Evolutionary conservation across 2,888 invertebrate genomes (phyloP), one percentile per base, ranked within the genome.

Genomic region (Orgyia antiqua): DNA sequence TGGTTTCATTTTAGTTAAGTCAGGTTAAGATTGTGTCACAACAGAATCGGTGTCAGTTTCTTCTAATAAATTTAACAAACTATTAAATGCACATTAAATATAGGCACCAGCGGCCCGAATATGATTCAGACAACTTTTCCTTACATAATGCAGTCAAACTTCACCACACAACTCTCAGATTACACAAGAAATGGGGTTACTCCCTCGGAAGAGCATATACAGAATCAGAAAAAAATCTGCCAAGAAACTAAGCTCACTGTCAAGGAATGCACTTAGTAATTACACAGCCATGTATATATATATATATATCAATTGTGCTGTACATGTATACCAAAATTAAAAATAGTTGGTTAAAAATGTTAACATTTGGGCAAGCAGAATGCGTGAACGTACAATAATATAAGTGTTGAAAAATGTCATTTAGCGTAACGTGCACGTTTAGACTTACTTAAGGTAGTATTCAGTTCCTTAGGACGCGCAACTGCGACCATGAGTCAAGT

Each of bases 61-160:
- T 75, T 70, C 65, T 68, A 76, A 68, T 71, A 76, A 13, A 63
- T 75, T 73, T 80, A 84, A 84, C 80, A 82, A 79, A 58, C 77
- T 82, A 84, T 68, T 84, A 84, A 84, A 84, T 84, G 84, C 84
- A 82, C 62, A 63, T 72, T 53, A 60, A 15, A 49, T 44, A 48
- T 49, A 66, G 72, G 75, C 72, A 51, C 51, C 59, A 59, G 65
- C 58, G 67, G 68, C 74, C 75, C 63, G 55, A 58, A 60, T 64
- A 58, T 57, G 55, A 49, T 48, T 59, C 53, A 46, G 24, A 51
- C 31, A 40, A 33, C 25, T 39, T 36, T 33, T 30, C 31, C 27
- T 45, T 38, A 35, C 25, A 39, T 38, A 41, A 42, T 38, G 38
- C 50, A 51, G 51, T 47, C 59, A 47, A 53, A 45, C 49, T 49